Conservation (phyloP, 2,113 vertebrate genomes). For the Acanthochromis polyacanthus region DNA sequence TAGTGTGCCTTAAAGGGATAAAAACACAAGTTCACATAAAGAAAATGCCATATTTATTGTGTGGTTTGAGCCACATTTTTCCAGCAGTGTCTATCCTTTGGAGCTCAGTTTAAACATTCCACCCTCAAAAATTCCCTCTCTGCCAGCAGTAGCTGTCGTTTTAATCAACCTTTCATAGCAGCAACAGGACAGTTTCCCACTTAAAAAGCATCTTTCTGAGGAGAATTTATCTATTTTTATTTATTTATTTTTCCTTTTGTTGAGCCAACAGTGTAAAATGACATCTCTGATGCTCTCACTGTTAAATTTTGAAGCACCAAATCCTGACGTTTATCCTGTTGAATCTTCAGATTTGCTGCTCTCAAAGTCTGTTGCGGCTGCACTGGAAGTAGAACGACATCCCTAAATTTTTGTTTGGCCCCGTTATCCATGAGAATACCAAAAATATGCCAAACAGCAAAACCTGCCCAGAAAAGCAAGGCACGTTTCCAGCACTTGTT, state of each 20-base stretch:
- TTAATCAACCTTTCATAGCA: background rate
- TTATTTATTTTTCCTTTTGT: slow-evolving; percentile 1
- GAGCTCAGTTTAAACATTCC: slow-evolving; percentile 3
- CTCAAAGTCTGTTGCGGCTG: slow-evolving; percentile 36
- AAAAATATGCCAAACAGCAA: slow-evolving; percentile 57
- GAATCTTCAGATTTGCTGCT: slow-evolving; percentile 29
- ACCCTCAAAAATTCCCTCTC: background rate
- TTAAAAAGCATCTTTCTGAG: slow-evolving; percentile 15
- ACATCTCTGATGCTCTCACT: slow-evolving; percentile 17
- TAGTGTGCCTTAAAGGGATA: slow-evolving; percentile 30
- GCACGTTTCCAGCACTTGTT: slow-evolving; percentile 45
- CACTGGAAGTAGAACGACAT: slow-evolving; percentile 39
- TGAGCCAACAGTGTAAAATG: slow-evolving; percentile 20
- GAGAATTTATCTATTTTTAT: background rate
- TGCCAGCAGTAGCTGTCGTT: slow-evolving; percentile 3
- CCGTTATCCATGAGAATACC: slow-evolving; percentile 55
- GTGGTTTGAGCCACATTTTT: slow-evolving; percentile 17
- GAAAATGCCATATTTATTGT: slow-evolving; percentile 8
- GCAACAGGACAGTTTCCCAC: background rate
- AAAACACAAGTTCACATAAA: background rate
- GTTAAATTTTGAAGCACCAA: slow-evolving; percentile 23
- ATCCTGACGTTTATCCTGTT: slow-evolving; percentile 24
- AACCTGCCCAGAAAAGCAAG: slow-evolving; percentile 66
- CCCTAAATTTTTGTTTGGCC: slow-evolving; percentile 49
- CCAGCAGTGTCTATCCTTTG: slow-evolving; percentile 15